Evolutionary conservation across 2,888 invertebrate species (phyloP).

Genomic region (Corythucha ciliata): DNA sequence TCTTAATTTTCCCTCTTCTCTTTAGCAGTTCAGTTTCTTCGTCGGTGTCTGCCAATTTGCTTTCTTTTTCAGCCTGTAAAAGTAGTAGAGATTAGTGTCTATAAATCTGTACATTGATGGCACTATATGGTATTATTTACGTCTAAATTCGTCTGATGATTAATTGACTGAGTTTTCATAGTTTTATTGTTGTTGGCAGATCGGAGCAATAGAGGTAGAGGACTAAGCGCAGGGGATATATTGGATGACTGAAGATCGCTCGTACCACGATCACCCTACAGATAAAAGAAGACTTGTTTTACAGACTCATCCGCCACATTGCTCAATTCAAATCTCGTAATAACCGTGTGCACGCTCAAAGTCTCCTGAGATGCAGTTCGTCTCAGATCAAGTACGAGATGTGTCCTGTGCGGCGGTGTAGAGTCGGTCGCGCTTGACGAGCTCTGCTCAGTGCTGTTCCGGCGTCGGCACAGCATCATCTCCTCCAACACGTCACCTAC

Average conservation of each 20-base stretch:
- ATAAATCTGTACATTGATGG: not conserved
- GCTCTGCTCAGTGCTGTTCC: conserved; percentile 2
- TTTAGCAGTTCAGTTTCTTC: conserved; percentile 28
- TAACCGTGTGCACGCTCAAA: conserved; percentile 26
- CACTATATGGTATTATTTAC: not conserved
- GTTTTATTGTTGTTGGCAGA: conserved; percentile 19
- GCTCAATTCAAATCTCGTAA: not conserved
- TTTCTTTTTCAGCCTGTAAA: conserved; percentile 23
- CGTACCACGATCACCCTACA: conserved; percentile 20
- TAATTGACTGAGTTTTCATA: no score
- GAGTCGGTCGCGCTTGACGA: conserved; percentile 8
- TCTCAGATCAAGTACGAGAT: conserved; percentile 60
- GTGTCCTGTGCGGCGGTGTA: conserved; percentile 18
- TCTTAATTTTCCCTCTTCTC: conserved; percentile 46
- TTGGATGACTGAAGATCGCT: conserved; percentile 18
- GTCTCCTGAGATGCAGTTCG: conserved; percentile 56
- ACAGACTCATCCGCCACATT: not conserved
- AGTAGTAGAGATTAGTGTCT: conserved; percentile 1
- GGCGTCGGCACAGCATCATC: conserved; percentile 23
- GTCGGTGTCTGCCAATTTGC: conserved; percentile 23
- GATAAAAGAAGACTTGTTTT: not conserved
- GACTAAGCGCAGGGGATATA: conserved; percentile 17
- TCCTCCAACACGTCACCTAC: conserved; percentile 28
- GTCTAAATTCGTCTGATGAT: not conserved
- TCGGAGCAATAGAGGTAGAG: conserved; percentile 4